A percentile compares a stretch with the other conserved stretches of the same genome.
Conservation (phyloP, 2,797 vertebrate species). For the Tokudaia muenninki region DNA sequence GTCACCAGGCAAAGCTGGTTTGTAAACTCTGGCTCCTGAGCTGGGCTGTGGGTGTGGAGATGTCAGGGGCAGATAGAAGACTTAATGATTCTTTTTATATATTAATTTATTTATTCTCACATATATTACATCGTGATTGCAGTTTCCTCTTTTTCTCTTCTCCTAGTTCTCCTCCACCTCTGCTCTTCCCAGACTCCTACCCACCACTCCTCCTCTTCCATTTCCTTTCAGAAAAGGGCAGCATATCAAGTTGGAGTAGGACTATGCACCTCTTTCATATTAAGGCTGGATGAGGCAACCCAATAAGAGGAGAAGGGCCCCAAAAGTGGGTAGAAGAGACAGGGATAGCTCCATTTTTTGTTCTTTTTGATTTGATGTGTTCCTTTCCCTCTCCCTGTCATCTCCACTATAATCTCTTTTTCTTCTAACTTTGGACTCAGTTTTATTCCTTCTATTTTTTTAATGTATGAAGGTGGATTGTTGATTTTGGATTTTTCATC, state of each 20-base stretch:
- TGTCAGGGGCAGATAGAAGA: background rate
- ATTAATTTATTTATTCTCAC: background rate
- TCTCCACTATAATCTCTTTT: background rate
- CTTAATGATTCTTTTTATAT: background rate
- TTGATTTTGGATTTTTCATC: constrained; percentile 3
- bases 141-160: background rate
- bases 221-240: background rate
- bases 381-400: background rate
- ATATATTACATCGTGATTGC: background rate
- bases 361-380: too few species aligned
- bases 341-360: background rate
- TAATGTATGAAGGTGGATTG: background rate
- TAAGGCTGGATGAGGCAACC: background rate
- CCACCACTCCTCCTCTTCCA: background rate
- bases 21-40: background rate
- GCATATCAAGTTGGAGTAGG: background rate
- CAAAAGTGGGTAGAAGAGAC: background rate
- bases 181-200: background rate
- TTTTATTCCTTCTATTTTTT: background rate
- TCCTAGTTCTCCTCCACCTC: background rate
- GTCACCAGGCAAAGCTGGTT: background rate
- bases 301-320: background rate
- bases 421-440: background rate
- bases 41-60: background rate
- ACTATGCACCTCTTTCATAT: background rate